Conservation (phyloP, 2,113 vertebrate genomes). For the Romanogobio albipinnatus region DNA sequence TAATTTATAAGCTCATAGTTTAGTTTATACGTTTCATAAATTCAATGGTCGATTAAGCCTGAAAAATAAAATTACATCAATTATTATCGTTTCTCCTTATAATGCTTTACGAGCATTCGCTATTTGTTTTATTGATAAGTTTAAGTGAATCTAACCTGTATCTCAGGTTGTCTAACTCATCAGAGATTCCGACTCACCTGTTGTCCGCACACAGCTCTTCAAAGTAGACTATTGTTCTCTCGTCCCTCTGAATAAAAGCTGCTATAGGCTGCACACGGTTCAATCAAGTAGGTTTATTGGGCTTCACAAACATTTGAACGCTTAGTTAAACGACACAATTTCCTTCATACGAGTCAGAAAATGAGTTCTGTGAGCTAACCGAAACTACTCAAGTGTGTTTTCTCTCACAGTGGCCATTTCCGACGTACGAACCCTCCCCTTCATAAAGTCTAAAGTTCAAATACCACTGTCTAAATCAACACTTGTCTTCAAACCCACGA, state of each 20-base stretch:
- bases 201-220: not conserved
- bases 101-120: not conserved
- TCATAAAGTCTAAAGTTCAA: slow-evolving; percentile 70
- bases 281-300: not conserved
- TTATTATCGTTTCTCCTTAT: not conserved
- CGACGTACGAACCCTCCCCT: slow-evolving; percentile 7
- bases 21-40: not conserved
- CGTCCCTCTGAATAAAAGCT: not conserved
- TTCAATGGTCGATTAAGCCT: not conserved
- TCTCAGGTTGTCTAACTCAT: not conserved
- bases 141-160: not conserved
- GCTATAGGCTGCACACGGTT: not conserved
- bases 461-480: slow-evolving; percentile 43
- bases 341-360: not conserved
- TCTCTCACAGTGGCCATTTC: not conserved
- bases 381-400: slow-evolving; percentile 7
- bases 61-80: not conserved
- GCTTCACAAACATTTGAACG: not conserved
- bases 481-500: slow-evolving; percentile 27
- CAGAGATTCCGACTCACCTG: not conserved
- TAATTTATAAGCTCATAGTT: not conserved
- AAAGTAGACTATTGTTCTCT: not conserved
- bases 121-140: not conserved
- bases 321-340: not conserved
- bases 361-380: not conserved